Conservation (phyloP, 2,113 vertebrate species). For the Sterrhoptilus dennistouni region DNA sequence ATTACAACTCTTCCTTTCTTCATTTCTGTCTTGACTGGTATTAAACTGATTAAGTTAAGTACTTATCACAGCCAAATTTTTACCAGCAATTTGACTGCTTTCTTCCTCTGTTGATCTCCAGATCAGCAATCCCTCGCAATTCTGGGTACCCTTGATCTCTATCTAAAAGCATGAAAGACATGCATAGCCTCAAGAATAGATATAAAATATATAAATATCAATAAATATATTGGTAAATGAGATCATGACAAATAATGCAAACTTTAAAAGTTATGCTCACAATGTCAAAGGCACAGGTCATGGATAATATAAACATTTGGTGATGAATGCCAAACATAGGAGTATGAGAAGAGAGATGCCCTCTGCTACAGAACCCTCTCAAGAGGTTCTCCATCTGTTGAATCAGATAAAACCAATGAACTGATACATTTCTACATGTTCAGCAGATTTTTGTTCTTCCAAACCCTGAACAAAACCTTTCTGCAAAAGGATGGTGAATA, state of each 20-base stretch:
- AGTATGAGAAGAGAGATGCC: neutral
- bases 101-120: neutral
- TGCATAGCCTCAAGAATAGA: neutral
- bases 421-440: neutral
- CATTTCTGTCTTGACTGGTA: neutral
- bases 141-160: neutral
- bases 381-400: neutral
- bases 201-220: neutral
- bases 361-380: neutral
- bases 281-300: neutral
- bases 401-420: neutral
- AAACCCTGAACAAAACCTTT: neutral
- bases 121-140: neutral
- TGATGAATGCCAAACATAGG: neutral
- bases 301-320: neutral
- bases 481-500: neutral
- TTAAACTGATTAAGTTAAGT: neutral
- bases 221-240: neutral
- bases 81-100: neutral
- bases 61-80: neutral
- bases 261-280: neutral
- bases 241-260: neutral
- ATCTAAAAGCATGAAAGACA: neutral
- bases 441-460: neutral
- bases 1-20: neutral